Conservation (phyloP, 2,113 vertebrate species). For the Myanophis thanlyinensis region DNA sequence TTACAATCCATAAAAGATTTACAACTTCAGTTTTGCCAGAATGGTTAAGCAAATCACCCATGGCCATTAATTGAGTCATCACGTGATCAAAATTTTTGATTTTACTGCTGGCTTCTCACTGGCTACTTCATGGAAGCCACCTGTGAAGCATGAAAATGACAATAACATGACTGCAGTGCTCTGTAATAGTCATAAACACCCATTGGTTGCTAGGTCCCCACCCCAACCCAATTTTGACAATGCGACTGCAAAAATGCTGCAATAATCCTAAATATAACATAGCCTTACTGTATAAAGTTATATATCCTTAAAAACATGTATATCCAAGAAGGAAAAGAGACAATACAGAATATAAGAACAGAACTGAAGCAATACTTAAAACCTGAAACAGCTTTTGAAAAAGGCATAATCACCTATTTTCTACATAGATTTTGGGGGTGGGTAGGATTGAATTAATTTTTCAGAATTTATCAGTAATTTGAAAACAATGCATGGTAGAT, state of each 20-base stretch:
- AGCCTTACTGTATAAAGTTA: background rate
- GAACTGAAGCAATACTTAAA: background rate
- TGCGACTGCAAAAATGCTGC: background rate
- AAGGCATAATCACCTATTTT: background rate
- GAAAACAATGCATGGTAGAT: background rate
- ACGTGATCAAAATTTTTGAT: background rate
- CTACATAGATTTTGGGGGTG: background rate
- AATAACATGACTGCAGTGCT: background rate
- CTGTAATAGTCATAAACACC: background rate
- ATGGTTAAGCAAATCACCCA: background rate
- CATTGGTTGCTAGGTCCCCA: background rate
- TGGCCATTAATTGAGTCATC: background rate
- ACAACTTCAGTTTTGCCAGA: background rate
- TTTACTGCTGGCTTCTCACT: background rate
- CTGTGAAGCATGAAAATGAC: background rate
- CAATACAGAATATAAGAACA: background rate
- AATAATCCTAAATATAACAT: background rate
- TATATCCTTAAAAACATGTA: background rate
- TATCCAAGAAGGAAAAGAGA: background rate
- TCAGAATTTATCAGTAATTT: background rate
- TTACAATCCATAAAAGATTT: background rate
- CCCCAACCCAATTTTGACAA: background rate
- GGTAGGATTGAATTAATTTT: background rate
- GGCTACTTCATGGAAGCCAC: background rate
- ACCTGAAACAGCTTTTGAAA: background rate